These are phyloP conservation scores for Tadarida brasiliensis DNA, from an alignment of 2,797 vertebrate species.

Conservation along the genomic window DNA sequence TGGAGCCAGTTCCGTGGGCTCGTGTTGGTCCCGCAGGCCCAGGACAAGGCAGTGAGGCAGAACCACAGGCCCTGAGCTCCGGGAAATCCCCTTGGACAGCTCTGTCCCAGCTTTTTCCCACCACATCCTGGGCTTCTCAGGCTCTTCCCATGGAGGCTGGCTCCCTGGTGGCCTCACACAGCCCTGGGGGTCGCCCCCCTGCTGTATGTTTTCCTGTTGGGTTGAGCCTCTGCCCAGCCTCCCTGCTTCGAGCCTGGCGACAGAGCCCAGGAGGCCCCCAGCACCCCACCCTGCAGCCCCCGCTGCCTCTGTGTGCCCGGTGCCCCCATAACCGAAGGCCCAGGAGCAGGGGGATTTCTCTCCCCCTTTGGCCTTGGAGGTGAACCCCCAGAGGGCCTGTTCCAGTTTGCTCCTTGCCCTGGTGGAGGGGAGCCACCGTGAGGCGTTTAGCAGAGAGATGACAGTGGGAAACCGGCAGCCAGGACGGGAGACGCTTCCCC, in stretches of 20 bases:
- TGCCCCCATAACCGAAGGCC: neutral
- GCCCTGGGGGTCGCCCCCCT: neutral
- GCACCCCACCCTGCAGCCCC: neutral
- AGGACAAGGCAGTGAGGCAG: slow-evolving; percentile 82
- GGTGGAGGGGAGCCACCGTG: neutral
- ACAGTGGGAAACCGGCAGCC: no score
- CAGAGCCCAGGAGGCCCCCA: neutral
- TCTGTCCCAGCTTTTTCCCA: neutral
- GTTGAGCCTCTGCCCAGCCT: neutral
- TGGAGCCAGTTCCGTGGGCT: slow-evolving; percentile 78
- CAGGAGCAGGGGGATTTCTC: neutral
- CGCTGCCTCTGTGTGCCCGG: accelerated
- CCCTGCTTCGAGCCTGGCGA: neutral
- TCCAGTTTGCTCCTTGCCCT: neutral
- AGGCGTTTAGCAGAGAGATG: neutral
- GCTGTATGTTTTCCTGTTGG: neutral
- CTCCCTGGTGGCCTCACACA: neutral
- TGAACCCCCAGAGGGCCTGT: neutral
- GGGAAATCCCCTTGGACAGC: slow-evolving; percentile 79
- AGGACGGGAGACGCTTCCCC: neutral
- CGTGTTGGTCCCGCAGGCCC: slow-evolving; percentile 67
- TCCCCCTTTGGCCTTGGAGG: neutral
- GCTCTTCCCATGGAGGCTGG: neutral
- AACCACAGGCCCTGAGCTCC: slow-evolving; percentile 80
- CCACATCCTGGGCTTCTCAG: neutral